Percentiles rank a stretch among this genome's conserved stretches.
These are phyloP conservation scores for Dasysyrphus tricinctus DNA, from an alignment of 2,888 invertebrate species.

Conservation along the genomic window DNA sequence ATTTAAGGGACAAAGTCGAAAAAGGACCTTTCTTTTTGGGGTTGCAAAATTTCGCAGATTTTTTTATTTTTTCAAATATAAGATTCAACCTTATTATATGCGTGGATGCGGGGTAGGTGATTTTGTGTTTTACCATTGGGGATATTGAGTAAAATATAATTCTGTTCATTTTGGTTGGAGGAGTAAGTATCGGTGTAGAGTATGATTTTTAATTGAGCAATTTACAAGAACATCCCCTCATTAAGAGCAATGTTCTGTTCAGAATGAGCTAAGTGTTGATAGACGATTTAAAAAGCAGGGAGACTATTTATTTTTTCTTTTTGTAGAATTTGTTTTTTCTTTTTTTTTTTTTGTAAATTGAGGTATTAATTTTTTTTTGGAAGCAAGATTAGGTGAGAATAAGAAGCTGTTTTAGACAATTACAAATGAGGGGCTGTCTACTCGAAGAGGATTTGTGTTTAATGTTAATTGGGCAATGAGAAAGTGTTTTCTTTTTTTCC, in stretches of 20 bases:
- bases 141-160: slow-evolving; percentile 30
- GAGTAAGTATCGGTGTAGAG: slow-evolving; percentile 37
- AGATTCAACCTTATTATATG: background rate
- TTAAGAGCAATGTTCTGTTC: slow-evolving; percentile 55
- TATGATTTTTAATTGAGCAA: slow-evolving; percentile 75
- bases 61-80: slow-evolving; percentile 8
- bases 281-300: slow-evolving; percentile 13
- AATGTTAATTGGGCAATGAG: slow-evolving; percentile 71
- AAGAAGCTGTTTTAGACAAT: slow-evolving; percentile 72
- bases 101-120: background rate
- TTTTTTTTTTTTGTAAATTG: slow-evolving; percentile 31
- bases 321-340: slow-evolving; percentile 22
- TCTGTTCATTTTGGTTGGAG: slow-evolving; percentile 31
- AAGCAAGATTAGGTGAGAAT: slow-evolving; percentile 73
- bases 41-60: slow-evolving; percentile 57
- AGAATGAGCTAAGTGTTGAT: slow-evolving; percentile 35
- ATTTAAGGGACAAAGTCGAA: slow-evolving; percentile 32
- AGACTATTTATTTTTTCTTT: slow-evolving; percentile 6
- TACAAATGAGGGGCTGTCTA: slow-evolving; percentile 59
- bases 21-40: slow-evolving; percentile 35
- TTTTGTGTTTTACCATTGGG: slow-evolving; percentile 10
- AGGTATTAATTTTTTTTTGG: slow-evolving; percentile 52
- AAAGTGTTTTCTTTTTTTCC: slow-evolving; percentile 25
- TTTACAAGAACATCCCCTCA: slow-evolving; percentile 72
- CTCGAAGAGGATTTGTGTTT: slow-evolving; percentile 48